Evolutionary conservation across 1,140 invertebrate genomes (phyloP).

Genomic region (Pectinophora gossypiella): DNA sequence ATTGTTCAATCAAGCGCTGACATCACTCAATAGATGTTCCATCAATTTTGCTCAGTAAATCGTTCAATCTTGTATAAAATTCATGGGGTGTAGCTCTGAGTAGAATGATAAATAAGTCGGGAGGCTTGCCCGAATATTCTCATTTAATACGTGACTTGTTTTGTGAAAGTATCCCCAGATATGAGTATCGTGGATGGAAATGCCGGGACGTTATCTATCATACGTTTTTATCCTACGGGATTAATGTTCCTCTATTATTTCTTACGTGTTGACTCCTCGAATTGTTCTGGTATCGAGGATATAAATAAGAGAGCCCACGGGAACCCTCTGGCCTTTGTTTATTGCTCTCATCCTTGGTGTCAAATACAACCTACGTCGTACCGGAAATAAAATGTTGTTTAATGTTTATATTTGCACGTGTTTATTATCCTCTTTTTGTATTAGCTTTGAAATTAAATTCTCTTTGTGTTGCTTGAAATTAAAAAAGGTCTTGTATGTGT

Average conservation of each 20-base stretch:
- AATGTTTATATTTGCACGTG: too few relatives aligned
- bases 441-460: too few relatives aligned
- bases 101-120: constrained; percentile 72
- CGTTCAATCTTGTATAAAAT: constrained; percentile 75
- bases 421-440: too few relatives aligned
- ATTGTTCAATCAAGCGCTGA: constrained; percentile 49
- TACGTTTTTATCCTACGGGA: constrained; percentile 26
- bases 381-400: too few relatives aligned
- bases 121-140: constrained; percentile 71
- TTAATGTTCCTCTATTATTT: constrained; percentile 18
- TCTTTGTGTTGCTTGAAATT: too few relatives aligned
- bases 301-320: not conserved
- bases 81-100: constrained; percentile 69
- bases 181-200: constrained; percentile 47
- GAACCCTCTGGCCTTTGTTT: not conserved
- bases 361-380: too few relatives aligned
- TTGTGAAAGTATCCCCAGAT: constrained; percentile 53
- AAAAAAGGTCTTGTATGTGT: too few relatives aligned
- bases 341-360: not conserved
- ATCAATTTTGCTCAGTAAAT: constrained; percentile 72
- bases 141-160: constrained; percentile 74
- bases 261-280: constrained; percentile 1
- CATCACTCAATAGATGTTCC: constrained; percentile 63
- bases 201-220: constrained; percentile 36
- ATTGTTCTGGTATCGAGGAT: not conserved